Percentiles rank a stretch among this genome's conserved stretches.
phyloP scores from a whole-genome alignment of 2,888 invertebrate genomes.

The Deladenus siricidicola region DNA sequence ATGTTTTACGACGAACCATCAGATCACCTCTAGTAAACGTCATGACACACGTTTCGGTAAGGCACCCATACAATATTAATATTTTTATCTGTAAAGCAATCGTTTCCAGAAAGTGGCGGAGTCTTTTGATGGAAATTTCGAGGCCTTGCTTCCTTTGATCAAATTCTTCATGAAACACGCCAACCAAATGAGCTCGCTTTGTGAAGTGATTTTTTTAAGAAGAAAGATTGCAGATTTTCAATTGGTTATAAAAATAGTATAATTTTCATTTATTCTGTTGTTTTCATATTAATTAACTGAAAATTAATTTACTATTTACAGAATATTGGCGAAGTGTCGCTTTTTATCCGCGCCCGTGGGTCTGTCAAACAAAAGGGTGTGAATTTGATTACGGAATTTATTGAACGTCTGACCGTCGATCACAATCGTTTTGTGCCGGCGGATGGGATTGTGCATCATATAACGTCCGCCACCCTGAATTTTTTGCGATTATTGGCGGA shows the following conservation, averaged over 20 bases:
- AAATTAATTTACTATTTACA: slow-evolving; percentile 1
- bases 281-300: too few species aligned
- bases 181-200: slow-evolving; percentile 26
- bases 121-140: slow-evolving; percentile 31
- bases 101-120: slow-evolving; percentile 22
- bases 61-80: background rate
- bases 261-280: too few species aligned
- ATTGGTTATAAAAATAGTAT: too few species aligned
- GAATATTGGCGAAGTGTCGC: slow-evolving; percentile 24
- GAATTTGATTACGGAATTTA: slow-evolving; percentile 24
- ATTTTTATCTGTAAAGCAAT: background rate
- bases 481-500: slow-evolving; percentile 33
- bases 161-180: slow-evolving; percentile 27
- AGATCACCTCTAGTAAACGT: slow-evolving; percentile 21
- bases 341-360: slow-evolving; percentile 12
- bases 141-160: slow-evolving; percentile 25
- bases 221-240: too few species aligned
- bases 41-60: slow-evolving; percentile 14
- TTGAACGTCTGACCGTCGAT: slow-evolving; percentile 58
- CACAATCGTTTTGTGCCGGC: slow-evolving; percentile 69
- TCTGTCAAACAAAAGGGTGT: slow-evolving; percentile 18
- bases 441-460: slow-evolving; percentile 76
- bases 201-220: too few species aligned
- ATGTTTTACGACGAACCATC: slow-evolving; percentile 29
- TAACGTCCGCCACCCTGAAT: slow-evolving; percentile 25